Conservation (phyloP, 1,140 invertebrate species). For the Drosophila truncata region DNA sequence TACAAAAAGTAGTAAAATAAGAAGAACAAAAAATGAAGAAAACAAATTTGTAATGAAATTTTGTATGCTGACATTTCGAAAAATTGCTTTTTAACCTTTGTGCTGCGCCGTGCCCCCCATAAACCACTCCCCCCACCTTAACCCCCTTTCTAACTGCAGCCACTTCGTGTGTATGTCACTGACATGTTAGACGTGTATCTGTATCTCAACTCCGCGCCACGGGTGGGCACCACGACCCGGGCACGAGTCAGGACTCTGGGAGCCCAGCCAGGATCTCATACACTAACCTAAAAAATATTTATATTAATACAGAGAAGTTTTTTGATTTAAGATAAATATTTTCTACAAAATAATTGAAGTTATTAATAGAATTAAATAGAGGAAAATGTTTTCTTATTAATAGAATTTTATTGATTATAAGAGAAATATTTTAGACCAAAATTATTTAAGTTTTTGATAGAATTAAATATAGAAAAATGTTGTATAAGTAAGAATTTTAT, state of each 20-base stretch:
- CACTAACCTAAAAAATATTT: not conserved
- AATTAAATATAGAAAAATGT: no score
- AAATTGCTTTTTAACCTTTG: constrained; percentile 84
- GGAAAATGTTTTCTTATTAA: no score
- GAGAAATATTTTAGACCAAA: no score
- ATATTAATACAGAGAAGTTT: not conserved
- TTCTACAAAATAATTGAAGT: no score
- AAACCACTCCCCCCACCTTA: not conserved
- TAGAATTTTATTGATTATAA: no score
- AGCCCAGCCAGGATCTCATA: not conserved
- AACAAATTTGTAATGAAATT: constrained; percentile 83
- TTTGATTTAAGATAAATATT: not conserved
- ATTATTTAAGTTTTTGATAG: not conserved
- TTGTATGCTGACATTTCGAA: constrained; percentile 82
- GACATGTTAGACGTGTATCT: constrained; percentile 78
- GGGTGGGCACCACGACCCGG: constrained; percentile 29
- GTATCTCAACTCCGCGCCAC: constrained; percentile 38
- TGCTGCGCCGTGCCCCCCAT: constrained; percentile 20
- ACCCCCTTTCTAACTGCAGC: constrained; percentile 19
- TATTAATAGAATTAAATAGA: not conserved
- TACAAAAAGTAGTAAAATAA: not conserved
- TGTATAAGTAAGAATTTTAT: not conserved
- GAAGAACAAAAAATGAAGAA: constrained; percentile 50
- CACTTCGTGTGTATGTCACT: constrained; percentile 70
- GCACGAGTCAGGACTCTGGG: not conserved